Base-by-base conservation (phyloP, 2,888 invertebrate genomes). In the Saturnia pavonia region DNA sequence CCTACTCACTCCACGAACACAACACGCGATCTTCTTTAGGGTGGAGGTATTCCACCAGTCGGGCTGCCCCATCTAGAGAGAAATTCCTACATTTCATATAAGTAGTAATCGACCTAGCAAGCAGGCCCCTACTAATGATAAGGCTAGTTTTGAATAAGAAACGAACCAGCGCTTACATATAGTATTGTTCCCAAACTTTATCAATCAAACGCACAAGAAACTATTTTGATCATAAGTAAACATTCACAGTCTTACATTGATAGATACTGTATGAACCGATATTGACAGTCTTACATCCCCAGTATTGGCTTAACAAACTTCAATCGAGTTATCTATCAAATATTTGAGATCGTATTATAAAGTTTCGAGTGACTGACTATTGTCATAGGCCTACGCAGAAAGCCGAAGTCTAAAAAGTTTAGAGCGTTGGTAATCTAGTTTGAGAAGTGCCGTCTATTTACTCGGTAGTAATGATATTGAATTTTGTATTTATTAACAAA, bases 251-350 rank as follows among this genome's bases (percentile, higher is more conserved):
- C 11, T 25, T 57, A 57, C 3, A 25, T 57, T 12, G 12, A 57
- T 57, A 34, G 34, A 34, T 34, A 57, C 25, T 3, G 11, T 51
- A 51, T 7, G n/a, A n/a, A 25, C 22, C 25, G 22, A 57, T 57
- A 57, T 57, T 25, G 57, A 57, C 57, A 12, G 25, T 25, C 25
- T 25, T 57, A 54, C 54, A 57, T 22, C 25, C 57, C 25, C 14
- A 57, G 57, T 57, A 57, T 57, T 57, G 25, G 25, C 25, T 57
- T 57, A 57, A 57, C 25, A 25, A 57, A 57, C 57, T 57, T 57
- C 12, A 25, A 57, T 57, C 25, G 57, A 57, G 57, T 57, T 57
- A 57, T 57, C 57, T 57, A 22, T 57, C 57, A 8, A 12, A 4
- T 57, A 19, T 57, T 57, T 57, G 57, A 25, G 9, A 25, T 57